Evolutionary conservation across 2,888 invertebrate species (phyloP), one percentile per base, ranked within the genome.

Genomic region (Halictus ligatus): DNA sequence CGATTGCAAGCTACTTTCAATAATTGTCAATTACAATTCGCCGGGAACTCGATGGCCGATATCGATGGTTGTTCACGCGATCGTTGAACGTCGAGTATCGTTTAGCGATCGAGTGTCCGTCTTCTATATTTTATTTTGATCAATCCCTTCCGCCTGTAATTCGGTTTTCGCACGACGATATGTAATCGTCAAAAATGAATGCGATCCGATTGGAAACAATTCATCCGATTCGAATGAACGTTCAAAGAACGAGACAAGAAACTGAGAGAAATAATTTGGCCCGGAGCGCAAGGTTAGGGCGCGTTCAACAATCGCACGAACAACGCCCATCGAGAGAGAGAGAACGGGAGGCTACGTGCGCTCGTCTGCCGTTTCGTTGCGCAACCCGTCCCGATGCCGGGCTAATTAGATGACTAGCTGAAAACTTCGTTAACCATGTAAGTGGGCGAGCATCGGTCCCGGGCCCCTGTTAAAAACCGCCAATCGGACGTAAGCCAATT

Each of bases 371-470:
- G 29, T 64, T 64, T 64, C 0, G 84, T 29, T 78, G 64, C 69
- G 48, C 35, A 80, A 83, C 83, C 83, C 73, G 71, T 78, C 60
- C 83, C 69, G 87, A 86, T 83, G 76, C 84, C 60, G 75, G n/a
- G 81, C 78, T 91, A 90, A 92, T 91, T 92, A 89, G 88, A 88
- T 85, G 86, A 89, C 84, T 86, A 81, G 74, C 84, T 89, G 71
- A 89, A 91, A 91, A 87, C 74, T 80, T 75, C 80, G 87, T 90
- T 88, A 89, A 89, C 87, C 78, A 21, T 21, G 43, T 54, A 78
- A 72, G 69, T 58, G 71, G 72, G 25, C 78, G 50, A 50, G 71
- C 48, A 18, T 3, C 35, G 25, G 64, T 15, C 29, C 64, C 7
- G 40, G 35, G 35, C 35, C 69, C 10, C 40, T 18, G 21, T 40